phyloP scores from a whole-genome alignment of 1,140 invertebrate genomes.

The Drosophila ananassae region DNA sequence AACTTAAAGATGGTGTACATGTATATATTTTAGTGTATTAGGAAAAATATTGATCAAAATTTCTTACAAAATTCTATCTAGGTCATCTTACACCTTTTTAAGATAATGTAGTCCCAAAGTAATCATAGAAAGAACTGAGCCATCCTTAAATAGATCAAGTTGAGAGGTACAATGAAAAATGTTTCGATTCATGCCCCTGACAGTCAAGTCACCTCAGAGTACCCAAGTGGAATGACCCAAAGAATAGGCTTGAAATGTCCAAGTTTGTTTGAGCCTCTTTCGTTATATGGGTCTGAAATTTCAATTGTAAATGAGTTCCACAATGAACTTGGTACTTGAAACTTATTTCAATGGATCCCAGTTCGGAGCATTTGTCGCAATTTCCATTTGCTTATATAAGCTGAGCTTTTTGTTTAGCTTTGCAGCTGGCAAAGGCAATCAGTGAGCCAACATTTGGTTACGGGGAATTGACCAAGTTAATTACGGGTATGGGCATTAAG shows the following conservation, averaged over 20 bases:
- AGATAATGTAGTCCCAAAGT: neutral
- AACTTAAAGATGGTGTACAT: neutral
- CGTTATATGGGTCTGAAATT: constrained; percentile 4
- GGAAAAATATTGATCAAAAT: no score
- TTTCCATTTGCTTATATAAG: constrained; percentile 35
- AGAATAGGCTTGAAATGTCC: constrained; percentile 29
- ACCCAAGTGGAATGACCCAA: constrained; percentile 41
- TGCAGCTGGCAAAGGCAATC: constrained; percentile 34
- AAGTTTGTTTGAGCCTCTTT: constrained; percentile 18
- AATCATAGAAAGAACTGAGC: neutral
- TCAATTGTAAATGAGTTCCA: constrained; percentile 13
- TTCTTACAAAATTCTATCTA: no score
- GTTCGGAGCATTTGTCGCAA: constrained; percentile 2
- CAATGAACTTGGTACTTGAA: neutral
- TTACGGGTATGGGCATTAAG: constrained; percentile 30
- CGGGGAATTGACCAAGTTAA: constrained; percentile 42
- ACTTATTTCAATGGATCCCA: constrained; percentile 4
- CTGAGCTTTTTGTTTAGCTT: constrained; percentile 33
- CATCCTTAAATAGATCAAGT: constrained; percentile 29
- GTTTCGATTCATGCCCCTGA: constrained; percentile 25
- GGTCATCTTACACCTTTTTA: no score
- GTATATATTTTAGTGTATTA: neutral
- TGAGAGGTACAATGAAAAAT: constrained; percentile 5
- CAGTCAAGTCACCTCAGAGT: constrained; percentile 13
- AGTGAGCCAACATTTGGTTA: constrained; percentile 25